These are phyloP conservation scores for Polyploca ridens DNA, from an alignment of 2,888 invertebrate species.

Conservation along the genomic window DNA sequence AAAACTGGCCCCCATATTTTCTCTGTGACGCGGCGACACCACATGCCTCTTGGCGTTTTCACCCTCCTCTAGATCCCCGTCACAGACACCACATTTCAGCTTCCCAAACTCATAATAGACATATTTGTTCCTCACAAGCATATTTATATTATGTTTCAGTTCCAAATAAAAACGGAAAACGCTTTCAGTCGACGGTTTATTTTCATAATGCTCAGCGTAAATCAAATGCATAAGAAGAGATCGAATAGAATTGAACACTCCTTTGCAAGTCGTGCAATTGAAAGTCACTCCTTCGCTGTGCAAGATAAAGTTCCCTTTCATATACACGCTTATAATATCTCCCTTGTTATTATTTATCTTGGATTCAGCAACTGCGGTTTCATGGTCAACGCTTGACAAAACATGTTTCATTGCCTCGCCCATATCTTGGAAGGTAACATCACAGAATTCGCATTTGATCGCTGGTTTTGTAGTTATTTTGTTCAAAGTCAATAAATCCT, in stretches of 20 bases:
- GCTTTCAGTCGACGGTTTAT: constrained; percentile 64
- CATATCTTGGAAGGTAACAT: constrained; percentile 50
- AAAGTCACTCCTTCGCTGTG: constrained; percentile 71
- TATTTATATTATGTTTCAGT: constrained; percentile 73
- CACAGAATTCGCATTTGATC: constrained; percentile 62
- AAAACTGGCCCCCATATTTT: constrained; percentile 79
- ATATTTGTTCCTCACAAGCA: constrained; percentile 74
- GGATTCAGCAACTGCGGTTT: constrained; percentile 55
- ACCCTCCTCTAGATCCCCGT: constrained; percentile 61
- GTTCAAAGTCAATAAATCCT: constrained; percentile 52
- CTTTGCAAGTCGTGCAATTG: constrained; percentile 61
- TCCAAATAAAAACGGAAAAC: constrained; percentile 78
- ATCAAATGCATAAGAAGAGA: constrained; percentile 69
- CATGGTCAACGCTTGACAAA: constrained; percentile 63
- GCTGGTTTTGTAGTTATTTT: constrained; percentile 46
- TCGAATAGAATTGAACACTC: constrained; percentile 69
- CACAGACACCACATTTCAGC: constrained; percentile 74
- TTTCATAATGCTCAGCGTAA: constrained; percentile 67
- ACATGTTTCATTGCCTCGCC: constrained; percentile 61
- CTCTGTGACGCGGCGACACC: constrained; percentile 68
- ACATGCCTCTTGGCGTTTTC: constrained; percentile 78
- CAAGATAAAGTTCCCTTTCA: constrained; percentile 69
- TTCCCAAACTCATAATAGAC: constrained; percentile 72
- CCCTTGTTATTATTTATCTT: constrained; percentile 57
- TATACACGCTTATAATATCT: constrained; percentile 75